These are phyloP conservation scores for Nasua narica DNA, from an alignment of 2,797 vertebrate genomes.

Conservation along the genomic window DNA sequence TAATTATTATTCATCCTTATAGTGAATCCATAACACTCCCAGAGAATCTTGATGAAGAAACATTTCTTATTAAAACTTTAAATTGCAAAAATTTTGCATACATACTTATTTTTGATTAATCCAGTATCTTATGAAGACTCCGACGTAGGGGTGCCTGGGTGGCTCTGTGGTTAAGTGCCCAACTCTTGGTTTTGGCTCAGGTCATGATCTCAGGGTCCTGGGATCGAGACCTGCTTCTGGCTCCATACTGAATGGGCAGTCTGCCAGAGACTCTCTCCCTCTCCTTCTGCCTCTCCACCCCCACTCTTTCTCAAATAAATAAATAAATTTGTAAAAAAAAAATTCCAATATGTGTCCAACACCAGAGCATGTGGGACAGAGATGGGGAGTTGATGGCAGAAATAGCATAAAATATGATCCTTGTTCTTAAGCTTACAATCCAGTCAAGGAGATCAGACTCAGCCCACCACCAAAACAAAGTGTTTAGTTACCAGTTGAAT, in stretches of 20 bases:
- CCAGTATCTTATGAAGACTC: background rate
- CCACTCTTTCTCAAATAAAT: background rate
- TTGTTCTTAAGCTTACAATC: background rate
- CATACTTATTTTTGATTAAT: background rate
- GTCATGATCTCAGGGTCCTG: background rate
- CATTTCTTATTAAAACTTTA: background rate
- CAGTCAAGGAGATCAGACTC: background rate
- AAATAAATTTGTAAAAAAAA: background rate
- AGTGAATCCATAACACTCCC: background rate
- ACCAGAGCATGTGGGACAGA: background rate
- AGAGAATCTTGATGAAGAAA: background rate
- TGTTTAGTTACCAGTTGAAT: background rate
- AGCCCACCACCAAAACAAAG: background rate
- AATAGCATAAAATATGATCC: background rate
- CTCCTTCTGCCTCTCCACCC: background rate
- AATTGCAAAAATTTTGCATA: background rate
- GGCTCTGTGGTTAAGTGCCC: background rate
- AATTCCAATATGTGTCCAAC: background rate
- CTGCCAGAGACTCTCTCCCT: background rate
- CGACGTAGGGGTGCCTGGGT: background rate
- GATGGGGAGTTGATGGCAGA: background rate
- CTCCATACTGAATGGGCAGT: background rate
- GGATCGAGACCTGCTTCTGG: background rate
- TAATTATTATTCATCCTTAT: background rate
- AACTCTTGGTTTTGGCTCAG: background rate